Conservation (phyloP, 1,140 invertebrate species). For the Drosophila pachea region DNA sequence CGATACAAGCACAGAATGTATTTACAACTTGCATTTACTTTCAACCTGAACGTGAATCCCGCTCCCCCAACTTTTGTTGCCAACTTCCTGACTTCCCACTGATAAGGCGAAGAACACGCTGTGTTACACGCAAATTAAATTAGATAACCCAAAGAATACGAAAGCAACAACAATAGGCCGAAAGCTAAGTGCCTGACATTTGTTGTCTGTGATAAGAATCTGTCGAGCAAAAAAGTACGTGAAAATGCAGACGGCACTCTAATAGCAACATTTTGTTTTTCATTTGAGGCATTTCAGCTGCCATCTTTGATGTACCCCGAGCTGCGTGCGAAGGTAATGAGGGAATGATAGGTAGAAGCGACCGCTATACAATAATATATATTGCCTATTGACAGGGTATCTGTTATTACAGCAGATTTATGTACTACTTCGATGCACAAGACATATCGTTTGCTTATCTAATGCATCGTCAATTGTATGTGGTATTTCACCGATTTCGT, state of each 20-base stretch:
- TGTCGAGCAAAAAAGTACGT: constrained; percentile 53
- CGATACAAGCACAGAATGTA: constrained; percentile 21
- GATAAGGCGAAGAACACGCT: constrained; percentile 25
- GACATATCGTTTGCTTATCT: constrained; percentile 16
- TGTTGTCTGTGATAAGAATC: constrained; percentile 63
- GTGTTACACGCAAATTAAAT: constrained; percentile 64
- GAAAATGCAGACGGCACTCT: constrained; percentile 64
- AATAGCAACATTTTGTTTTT: constrained; percentile 6
- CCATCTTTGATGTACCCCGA: constrained; percentile 2
- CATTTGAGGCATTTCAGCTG: constrained; percentile 32
- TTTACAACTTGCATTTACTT: constrained; percentile 25
- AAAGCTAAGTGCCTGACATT: constrained; percentile 45
- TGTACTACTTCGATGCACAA: background rate
- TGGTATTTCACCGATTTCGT: constrained; percentile 8
- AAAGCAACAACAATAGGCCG: constrained; percentile 21
- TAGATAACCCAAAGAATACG: constrained; percentile 56
- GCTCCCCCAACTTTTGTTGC: constrained; percentile 8
- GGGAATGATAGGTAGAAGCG: too few species aligned
- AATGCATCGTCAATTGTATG: background rate
- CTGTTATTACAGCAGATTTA: background rate
- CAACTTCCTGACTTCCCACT: constrained; percentile 16
- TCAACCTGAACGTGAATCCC: constrained; percentile 1
- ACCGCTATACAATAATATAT: background rate
- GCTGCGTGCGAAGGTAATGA: background rate
- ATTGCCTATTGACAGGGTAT: background rate